Evolutionary conservation across 1,140 invertebrate species (phyloP), one percentile per base, ranked within the genome.

Genomic region (Chironomus striatipennis): DNA sequence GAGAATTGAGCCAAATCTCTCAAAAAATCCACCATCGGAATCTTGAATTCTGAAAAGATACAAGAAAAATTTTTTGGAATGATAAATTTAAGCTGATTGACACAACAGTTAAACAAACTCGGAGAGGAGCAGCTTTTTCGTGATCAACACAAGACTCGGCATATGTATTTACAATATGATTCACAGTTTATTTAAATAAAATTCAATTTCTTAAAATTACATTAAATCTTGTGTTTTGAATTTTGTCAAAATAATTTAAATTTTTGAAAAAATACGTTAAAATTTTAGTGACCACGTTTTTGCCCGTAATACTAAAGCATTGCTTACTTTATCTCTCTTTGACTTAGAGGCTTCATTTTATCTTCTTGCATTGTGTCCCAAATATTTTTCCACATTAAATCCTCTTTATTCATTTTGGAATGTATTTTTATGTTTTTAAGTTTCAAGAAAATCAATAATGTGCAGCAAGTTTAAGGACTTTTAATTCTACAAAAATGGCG

Each of bases 11-110:
- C 91, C 91, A 78, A 92, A 90, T 76, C 89, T 90, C 79, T 93
- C 91, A 79, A 93, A 93, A 79, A 93, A 93, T 43, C 90, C 88
- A 77, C 89, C 90, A 81, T 93, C 91, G 4, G 89, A 84, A 83
- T 91, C 88, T 83, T 91, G 90, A 75, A 92, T 86, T 83, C 90
- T 91, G 84, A 70, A 70, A 43, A 42, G 10, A 74, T 42, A 20
- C 20, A 72, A 34, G 4, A 74, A 65, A 65, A 4, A 34, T 34
- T 34, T 34, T 34, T 34, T 34, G 24, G 1, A 2, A 34, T n/a
- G 24, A 34, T 34, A 34, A 34, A 34, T 34, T 34, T 34, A 34
- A 34, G 24, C 24, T 34, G 24, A 2, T 34, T 34, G 1, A 5
- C 5, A 34, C 24, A 34, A 34, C 5, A 34, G n/a, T n/a, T n/a